A percentile compares a stretch with the other conserved stretches of the same genome.
Conservation (phyloP, 2,113 vertebrate genomes). For the Thamnaconus septentrionalis region DNA sequence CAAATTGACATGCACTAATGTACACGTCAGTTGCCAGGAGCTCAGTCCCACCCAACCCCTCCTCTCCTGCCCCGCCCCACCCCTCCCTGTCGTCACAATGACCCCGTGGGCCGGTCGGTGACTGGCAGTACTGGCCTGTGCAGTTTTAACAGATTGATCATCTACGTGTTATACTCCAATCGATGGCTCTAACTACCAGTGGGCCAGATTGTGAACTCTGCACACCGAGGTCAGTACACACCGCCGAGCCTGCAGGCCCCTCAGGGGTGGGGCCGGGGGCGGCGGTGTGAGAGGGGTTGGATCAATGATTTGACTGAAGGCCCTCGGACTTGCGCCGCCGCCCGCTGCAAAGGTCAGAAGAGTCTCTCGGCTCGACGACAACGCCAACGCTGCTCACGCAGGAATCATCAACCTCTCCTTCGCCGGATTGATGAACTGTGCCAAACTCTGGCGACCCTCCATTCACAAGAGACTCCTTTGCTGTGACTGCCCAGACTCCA, state of each 20-base stretch:
- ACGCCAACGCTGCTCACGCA: constrained; percentile 33
- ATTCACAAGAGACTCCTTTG: constrained; percentile 18
- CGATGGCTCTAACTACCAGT: constrained; percentile 59
- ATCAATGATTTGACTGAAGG: constrained; percentile 51
- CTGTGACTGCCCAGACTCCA: constrained; percentile 12
- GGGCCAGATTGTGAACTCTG: constrained; percentile 58
- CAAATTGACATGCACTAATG: constrained; percentile 19
- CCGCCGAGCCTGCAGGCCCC: constrained; percentile 30
- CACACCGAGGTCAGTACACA: constrained; percentile 62
- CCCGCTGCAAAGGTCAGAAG: constrained; percentile 63
- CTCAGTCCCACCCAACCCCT: not conserved
- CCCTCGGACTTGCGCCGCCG: constrained; percentile 23
- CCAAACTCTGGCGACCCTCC: constrained; percentile 32
- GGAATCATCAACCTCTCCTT: constrained; percentile 18
- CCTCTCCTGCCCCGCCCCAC: constrained; percentile 12
- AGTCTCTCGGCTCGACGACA: constrained; percentile 44
- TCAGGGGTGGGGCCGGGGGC: not conserved
- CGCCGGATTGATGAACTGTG: constrained; percentile 50
- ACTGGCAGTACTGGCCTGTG: constrained; percentile 25
- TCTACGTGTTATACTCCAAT: constrained; percentile 54
- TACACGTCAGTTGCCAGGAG: constrained; percentile 3
- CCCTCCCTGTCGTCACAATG: not conserved
- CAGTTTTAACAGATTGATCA: constrained; percentile 62
- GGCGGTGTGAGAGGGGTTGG: constrained; percentile 11
- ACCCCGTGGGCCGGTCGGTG: constrained; percentile 33